These are phyloP conservation scores for Ladona fulva DNA, from an alignment of 1,140 invertebrate species.

Conservation along the genomic window DNA sequence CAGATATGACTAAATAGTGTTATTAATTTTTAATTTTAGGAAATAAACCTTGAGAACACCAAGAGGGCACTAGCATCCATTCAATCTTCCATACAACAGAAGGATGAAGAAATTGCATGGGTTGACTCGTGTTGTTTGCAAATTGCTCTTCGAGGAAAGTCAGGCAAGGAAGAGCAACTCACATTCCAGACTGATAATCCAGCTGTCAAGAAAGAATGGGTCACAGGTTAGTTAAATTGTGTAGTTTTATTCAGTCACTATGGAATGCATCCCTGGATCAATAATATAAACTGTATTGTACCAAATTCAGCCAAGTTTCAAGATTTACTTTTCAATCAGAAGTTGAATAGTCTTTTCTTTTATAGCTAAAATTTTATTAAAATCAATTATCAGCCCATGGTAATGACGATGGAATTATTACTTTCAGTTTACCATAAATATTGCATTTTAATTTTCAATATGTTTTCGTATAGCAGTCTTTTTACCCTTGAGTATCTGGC, in stretches of 20 bases:
- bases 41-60: constrained; percentile 50
- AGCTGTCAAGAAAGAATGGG: constrained; percentile 83
- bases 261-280: not conserved
- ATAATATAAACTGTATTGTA: not conserved
- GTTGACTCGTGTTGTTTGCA: constrained; percentile 87
- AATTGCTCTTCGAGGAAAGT: constrained; percentile 51
- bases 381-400: too few relatives aligned
- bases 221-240: constrained; percentile 46
- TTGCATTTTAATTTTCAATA: too few relatives aligned
- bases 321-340: too few relatives aligned
- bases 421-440: too few relatives aligned
- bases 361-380: too few relatives aligned
- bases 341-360: too few relatives aligned
- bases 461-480: too few relatives aligned
- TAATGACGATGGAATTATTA: too few relatives aligned
- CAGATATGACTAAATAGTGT: too few relatives aligned
- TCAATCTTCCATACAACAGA: constrained; percentile 68
- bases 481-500: too few relatives aligned
- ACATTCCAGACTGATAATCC: constrained; percentile 82
- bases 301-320: too few relatives aligned
- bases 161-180: constrained; percentile 59
- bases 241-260: too few relatives aligned
- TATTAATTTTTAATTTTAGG: constrained; percentile 39
- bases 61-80: constrained; percentile 52
- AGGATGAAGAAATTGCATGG: constrained; percentile 92